Conservation (phyloP, 2,113 vertebrate species). For the Bufo bufo region DNA sequence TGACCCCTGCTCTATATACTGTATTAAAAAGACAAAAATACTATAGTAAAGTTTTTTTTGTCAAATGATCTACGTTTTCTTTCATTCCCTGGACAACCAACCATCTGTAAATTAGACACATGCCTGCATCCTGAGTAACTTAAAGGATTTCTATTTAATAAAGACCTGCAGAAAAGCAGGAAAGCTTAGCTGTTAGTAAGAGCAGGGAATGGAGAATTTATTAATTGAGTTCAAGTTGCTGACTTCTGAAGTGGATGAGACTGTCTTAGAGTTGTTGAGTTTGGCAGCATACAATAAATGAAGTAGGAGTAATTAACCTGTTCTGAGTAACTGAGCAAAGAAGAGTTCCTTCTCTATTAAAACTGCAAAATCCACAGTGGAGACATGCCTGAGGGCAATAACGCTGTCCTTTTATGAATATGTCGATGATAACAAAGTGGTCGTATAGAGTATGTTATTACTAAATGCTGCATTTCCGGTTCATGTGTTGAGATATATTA, state of each 20-base stretch:
- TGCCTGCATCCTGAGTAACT: not conserved
- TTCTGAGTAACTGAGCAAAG: not conserved
- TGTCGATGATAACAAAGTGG: no score
- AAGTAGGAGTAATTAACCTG: not conserved
- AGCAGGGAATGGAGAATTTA: not conserved
- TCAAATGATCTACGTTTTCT: not conserved
- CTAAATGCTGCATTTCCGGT: no score
- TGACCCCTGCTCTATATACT: no score
- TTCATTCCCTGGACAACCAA: not conserved
- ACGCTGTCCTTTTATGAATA: no score
- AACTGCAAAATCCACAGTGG: no score
- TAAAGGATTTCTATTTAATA: not conserved
- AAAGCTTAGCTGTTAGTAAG: not conserved
- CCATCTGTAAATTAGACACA: not conserved
- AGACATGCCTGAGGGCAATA: no score
- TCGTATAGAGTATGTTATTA: no score
- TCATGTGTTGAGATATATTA: no score
- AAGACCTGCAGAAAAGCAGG: not conserved
- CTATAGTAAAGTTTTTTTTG: no score
- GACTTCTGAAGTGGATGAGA: not conserved
- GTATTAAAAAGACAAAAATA: no score
- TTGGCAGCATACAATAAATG: not conserved
- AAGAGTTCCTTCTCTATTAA: not conserved
- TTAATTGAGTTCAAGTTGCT: not conserved
- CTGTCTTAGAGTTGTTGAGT: not conserved